Evolutionary conservation across 2,888 invertebrate species (phyloP), one percentile per base, ranked within the genome.

Genomic region (Sarcophaga subvicina): DNA sequence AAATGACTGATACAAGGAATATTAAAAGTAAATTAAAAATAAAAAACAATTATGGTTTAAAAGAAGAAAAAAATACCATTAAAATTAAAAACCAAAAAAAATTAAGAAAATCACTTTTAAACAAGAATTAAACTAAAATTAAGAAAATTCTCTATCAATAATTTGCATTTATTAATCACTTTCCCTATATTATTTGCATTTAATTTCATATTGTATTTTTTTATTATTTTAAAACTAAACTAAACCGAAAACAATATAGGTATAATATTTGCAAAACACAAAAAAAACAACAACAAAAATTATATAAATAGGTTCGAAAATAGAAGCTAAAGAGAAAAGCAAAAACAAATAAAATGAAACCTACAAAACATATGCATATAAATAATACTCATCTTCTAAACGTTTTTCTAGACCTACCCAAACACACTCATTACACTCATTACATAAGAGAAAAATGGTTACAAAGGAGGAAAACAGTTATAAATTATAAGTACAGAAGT

Each of bases 1-100:
- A 80, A 87, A 88, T 88, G 89, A 89, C 89, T 89, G 89, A 89
- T 89, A 89, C 89, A 89, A 89, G 88, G 88, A 86, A 88, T 78
- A 88, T 81, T 70, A 77, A 84, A 85, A 76, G 77, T 81, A 77
- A 62, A 66, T 67, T 85, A 85, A 86, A 73, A 88, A 88, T 88
- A 89, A 75, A 73, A 72, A 78, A 85, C 59, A 73, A 85, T 75
- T 89, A 88, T 17, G 14, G 54, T 54, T 54, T 54, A 54, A 54
- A 12, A 17, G 54, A 14, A 37, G 2, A 22, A 79, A 89, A 89
- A 82, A 75, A 85, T 73, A 37, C 66, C 59, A 66, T 59, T 63
- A 81, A 84, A 72, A 69, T 20, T 10, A 17, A 66, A 69, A 37
- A 60, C 11, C 4, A 37, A 69, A 83, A 79, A 37, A 77, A 72